Base-by-base conservation (phyloP, 2,797 vertebrate genomes). In the Helarctos malayanus region DNA sequence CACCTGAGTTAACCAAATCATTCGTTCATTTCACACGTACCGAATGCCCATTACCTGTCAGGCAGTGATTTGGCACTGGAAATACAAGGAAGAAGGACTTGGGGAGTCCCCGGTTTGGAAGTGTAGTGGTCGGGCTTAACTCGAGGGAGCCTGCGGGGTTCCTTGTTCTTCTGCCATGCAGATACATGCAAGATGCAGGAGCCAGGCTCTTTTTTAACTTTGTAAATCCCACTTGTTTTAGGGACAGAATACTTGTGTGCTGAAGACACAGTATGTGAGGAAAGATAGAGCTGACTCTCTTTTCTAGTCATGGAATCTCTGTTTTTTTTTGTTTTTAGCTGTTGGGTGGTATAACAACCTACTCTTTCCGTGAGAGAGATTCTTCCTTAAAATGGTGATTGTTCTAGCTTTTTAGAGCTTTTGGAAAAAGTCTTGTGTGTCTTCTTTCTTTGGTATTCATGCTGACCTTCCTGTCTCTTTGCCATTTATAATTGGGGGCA, bases 311-410 rank as follows among this genome's bases (percentile, higher is more conserved):
- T 87, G 13, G 38, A 90, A 65, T 94, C 23, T 89, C 83, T 75
- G 8, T 32, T 83, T 95, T 95, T 95, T 95, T 79, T 45, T 88
- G 4, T 61, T 41, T 91, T 79, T 85, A 89, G 75, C 79, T 82
- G 12, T 92, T 94, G 41, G 76, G 86, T 57, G 91, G 86, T 89
- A 71, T 57, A 87, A 65, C 38, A 21, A 56, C 75, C 86, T 96
- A 54, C 84, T 95, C 71, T 94, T 87, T 96, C 73, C 73, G 69
- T 61, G 63, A 91, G 69, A 81, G 80, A 49, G 45, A 52, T 27
- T 88, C 86, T 96, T 91, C 91, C 79, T 94, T 94, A 97, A 87
- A 68, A 73, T 79, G 61, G 56, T 91, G 35, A 63, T 94, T 69
- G 21, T 88, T 73, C 49, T 63, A 54, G 56, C 49, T 82, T n/a